phyloP scores from a whole-genome alignment of 2,797 vertebrate species.

The Liasis olivaceus region DNA sequence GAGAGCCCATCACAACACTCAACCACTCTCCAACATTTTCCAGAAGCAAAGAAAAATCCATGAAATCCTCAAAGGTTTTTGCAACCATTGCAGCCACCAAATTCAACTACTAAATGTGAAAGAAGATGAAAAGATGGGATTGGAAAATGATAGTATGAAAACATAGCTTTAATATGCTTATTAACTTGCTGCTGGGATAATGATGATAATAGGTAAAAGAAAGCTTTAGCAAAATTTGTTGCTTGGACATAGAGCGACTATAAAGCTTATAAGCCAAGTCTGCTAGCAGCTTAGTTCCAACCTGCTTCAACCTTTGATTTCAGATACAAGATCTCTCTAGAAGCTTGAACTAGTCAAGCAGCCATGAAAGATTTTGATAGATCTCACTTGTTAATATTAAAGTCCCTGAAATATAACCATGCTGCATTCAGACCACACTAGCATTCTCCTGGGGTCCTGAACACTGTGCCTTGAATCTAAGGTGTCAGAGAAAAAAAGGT shows the following conservation, averaged over 20 bases:
- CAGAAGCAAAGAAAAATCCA: constrained; percentile 36
- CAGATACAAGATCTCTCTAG: neutral
- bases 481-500: neutral
- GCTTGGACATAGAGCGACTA: neutral
- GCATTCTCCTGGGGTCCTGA: neutral
- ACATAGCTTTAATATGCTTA: neutral
- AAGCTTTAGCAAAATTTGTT: neutral
- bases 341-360: neutral
- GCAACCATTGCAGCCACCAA: no score
- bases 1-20: no score
- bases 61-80: constrained; percentile 12
- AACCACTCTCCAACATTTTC: no score
- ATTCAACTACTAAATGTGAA: neutral
- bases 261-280: neutral
- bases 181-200: no score
- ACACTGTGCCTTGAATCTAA: neutral
- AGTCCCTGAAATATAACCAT: neutral
- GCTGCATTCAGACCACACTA: neutral
- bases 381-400: neutral
- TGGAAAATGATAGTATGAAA: neutral
- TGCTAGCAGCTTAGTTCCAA: neutral
- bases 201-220: no score
- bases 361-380: neutral
- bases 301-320: neutral
- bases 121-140: neutral